These are phyloP conservation scores for Buceros bicornis DNA, from an alignment of 2,797 vertebrate species.

Conservation along the genomic window DNA sequence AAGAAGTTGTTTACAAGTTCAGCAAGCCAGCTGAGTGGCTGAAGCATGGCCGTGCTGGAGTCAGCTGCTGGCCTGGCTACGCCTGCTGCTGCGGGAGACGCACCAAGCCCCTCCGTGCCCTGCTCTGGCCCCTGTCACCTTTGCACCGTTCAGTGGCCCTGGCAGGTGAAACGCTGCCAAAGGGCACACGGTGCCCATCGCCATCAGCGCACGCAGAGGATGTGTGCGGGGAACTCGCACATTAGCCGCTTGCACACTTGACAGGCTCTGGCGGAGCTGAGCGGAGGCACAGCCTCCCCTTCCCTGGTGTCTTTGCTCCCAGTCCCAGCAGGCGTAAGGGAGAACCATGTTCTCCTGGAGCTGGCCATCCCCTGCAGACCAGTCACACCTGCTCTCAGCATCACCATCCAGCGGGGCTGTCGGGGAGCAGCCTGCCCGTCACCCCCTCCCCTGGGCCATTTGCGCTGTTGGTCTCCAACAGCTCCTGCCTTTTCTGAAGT, in stretches of 20 bases:
- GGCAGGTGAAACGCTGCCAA: background rate
- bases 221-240: background rate
- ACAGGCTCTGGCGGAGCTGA: background rate
- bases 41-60: background rate
- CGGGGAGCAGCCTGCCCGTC: background rate
- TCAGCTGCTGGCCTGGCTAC: background rate
- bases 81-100: background rate
- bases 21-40: background rate
- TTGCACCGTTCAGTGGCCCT: background rate
- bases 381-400: background rate
- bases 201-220: rapidly evolving
- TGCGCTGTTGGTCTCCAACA: background rate
- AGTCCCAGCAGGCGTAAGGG: background rate
- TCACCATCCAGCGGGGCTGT: background rate
- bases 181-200: rapidly evolving
- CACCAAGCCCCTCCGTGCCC: background rate
- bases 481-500: background rate
- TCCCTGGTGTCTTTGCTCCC: background rate
- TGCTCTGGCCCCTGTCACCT: background rate
- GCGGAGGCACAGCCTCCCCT: background rate
- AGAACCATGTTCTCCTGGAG: background rate
- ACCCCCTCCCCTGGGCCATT: background rate
- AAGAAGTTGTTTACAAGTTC: constrained; percentile 37
- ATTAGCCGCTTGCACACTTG: rapidly evolving
- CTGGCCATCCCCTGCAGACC: background rate